Percentiles rank a stretch among this genome's conserved stretches.
Conservation (phyloP, 2,113 vertebrate genomes). For the Stomatorhinus ivindoensis region DNA sequence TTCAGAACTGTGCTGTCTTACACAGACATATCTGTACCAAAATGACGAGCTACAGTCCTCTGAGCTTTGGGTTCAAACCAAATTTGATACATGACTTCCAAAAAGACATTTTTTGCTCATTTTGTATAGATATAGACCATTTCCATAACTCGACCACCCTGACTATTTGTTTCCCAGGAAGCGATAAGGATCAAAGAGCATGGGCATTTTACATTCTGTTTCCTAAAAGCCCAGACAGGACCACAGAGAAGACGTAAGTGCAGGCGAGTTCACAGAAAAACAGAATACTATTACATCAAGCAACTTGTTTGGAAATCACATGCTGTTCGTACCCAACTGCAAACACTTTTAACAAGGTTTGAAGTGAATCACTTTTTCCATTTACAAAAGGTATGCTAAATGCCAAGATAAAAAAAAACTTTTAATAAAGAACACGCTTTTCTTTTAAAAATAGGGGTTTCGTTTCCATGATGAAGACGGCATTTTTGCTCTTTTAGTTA, state of each 20-base stretch:
- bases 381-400: not conserved
- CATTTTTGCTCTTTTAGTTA: constrained; percentile 17
- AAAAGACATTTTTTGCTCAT: not conserved
- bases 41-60: not conserved
- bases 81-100: not conserved
- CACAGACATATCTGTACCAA: not conserved
- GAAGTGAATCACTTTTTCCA: constrained; percentile 13
- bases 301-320: not conserved
- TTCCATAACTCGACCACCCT: not conserved
- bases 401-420: not conserved
- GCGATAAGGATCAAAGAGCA: not conserved
- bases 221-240: not conserved
- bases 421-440: not conserved
- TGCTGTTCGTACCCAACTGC: not conserved
- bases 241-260: not conserved
- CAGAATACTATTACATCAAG: not conserved
- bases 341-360: not conserved
- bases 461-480: constrained; percentile 40
- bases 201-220: not conserved
- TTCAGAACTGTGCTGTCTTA: not conserved
- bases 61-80: not conserved
- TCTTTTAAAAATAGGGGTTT: constrained; percentile 18
- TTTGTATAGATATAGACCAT: not conserved
- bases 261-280: not conserved
- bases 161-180: constrained; percentile 1